Conservation (phyloP, 1,140 invertebrate species). For the Leptopilina clavipes region DNA sequence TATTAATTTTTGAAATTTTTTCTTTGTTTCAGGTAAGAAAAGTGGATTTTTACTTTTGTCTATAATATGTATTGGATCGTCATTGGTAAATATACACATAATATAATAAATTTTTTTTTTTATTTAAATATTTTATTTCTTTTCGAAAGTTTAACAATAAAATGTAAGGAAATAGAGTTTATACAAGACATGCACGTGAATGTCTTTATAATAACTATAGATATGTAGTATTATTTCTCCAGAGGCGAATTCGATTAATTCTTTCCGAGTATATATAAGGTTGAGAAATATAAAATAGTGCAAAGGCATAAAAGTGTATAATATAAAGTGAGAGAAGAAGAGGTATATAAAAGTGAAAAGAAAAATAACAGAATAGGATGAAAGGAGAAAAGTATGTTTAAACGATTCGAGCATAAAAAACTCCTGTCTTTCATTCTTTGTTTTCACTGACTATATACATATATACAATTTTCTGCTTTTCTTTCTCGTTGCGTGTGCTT, state of each 20-base stretch:
- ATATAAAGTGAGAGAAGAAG: background rate
- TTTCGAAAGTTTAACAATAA: too few relatives aligned
- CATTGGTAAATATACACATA: too few relatives aligned
- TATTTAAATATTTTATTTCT: too few relatives aligned
- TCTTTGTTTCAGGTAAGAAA: too few relatives aligned
- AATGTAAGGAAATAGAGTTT: too few relatives aligned
- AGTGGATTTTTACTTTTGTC: too few relatives aligned
- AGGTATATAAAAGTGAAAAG: conserved; percentile 3
- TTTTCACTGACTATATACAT: background rate
- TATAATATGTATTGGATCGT: too few relatives aligned
- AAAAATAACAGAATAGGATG: background rate
- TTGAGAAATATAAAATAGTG: background rate
- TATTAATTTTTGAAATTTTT: too few relatives aligned
- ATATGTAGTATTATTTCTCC: background rate
- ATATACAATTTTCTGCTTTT: background rate
- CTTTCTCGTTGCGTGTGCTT: background rate
- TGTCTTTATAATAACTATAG: too few relatives aligned
- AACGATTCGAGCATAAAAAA: background rate
- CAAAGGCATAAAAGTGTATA: background rate
- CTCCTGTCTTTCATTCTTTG: background rate
- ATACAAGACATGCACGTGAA: background rate
- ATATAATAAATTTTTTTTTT: too few relatives aligned
- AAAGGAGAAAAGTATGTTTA: background rate
- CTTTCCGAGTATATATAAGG: background rate
- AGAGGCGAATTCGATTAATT: background rate